Percentiles rank a stretch among this genome's conserved stretches.
Evolutionary conservation across 1,140 invertebrate genomes (phyloP).

Genomic region (Anoplolepis gracilipes): DNA sequence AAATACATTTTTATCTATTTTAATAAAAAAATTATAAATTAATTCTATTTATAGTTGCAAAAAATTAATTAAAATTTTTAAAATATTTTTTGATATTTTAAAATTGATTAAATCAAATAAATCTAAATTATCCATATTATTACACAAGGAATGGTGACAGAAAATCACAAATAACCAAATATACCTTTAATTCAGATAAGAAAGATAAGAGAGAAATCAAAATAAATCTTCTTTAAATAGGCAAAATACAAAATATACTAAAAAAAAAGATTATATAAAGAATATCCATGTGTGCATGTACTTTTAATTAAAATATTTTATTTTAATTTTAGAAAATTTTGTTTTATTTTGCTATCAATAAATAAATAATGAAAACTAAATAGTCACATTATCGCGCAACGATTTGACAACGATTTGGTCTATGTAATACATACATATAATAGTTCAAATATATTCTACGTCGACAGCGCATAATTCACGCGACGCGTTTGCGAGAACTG

Average conservation of each 20-base stretch:
- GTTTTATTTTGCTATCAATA: not conserved
- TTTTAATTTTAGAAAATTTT: not conserved
- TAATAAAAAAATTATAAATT: constrained; percentile 9
- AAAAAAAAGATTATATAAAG: not conserved
- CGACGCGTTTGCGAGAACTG: constrained; percentile 1
- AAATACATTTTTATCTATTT: not conserved
- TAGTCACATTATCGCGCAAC: not conserved
- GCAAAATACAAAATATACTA: not conserved
- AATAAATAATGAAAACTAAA: not conserved
- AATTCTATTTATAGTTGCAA: not conserved
- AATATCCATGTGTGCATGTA: not conserved
- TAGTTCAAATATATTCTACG: not conserved
- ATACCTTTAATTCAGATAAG: too few relatives aligned
- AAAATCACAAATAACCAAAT: not conserved
- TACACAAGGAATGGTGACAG: not conserved
- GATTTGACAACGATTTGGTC: not conserved
- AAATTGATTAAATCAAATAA: not conserved
- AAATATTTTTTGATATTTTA: not conserved
- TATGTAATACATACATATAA: constrained; percentile 24
- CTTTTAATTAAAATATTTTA: not conserved
- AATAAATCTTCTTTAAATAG: not conserved
- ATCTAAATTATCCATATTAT: not conserved
- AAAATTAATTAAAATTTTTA: constrained; percentile 28
- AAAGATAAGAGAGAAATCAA: not conserved
- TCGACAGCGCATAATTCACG: constrained; percentile 56